Base-by-base conservation (phyloP, 1,140 invertebrate genomes). In the Drosophila chauvacae region DNA sequence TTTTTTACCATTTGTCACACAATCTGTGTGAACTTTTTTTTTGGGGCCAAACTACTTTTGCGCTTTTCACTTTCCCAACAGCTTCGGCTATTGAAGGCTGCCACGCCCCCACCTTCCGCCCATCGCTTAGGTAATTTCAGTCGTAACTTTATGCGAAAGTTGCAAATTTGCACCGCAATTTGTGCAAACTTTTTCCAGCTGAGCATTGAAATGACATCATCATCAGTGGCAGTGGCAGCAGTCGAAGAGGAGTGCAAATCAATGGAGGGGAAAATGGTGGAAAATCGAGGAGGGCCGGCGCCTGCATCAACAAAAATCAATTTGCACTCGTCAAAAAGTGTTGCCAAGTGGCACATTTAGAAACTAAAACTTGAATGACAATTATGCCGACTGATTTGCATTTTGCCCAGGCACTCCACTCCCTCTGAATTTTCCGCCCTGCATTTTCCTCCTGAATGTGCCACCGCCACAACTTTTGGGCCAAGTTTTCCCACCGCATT, bases 121-220 rank as follows among this genome's bases (percentile, higher is more conserved):
- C 65, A 39, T 53, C 76, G 80, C 80, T 87, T 87, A 88, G 83
- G 83, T 88, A 88, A 88, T 88, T 88, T 81, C 77, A 84, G 81
- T 69, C 77, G 53, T 84, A 88, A 88, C 85, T 88, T 88, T 88
- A 81, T 88, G 85, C 85, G 63, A 90, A 88, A 88, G 77, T 88
- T 88, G 81, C 84, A 88, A 90, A 90, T 90, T 88, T 81, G 77
- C 77, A 83, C 68, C 85, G 81, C 85, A 88, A 88, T 88, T 88
- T 88, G 85, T 72, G 84, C 77, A 88, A 87, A 80, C 63, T 86
- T 85, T 85, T 81, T 39, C 28, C 35, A 51, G 55, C 66, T 71
- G 69, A 72, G 69, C 69, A 72, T 72, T 72, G 53, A 16, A 72
- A 71, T 72, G 70, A 73, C 70, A 73, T 72, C 70, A 60, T 73